Base-by-base conservation (phyloP, 2,888 invertebrate species). In the Matsumyia berberina region DNA sequence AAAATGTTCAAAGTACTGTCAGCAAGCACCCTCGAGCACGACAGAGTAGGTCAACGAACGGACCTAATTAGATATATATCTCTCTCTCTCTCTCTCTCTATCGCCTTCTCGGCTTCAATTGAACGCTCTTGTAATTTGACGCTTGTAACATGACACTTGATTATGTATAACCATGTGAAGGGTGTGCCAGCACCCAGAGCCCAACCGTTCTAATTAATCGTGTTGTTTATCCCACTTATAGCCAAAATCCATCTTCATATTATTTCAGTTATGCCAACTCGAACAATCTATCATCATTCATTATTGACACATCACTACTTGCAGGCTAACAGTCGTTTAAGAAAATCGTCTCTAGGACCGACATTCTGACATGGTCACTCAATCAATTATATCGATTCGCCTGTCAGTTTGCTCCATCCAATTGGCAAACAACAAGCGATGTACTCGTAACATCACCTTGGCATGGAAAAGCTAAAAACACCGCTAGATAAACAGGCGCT, bases 361-460 rank as follows among this genome's bases (percentile, higher is more conserved):
- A 6, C 15, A 24, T 19, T 19, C 24, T 11, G 39, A 39, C 24
- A 24, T 7, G 19, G 11, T n/a, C 46, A 31, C 72, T 35, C 33
- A 72, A 58, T 72, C 58, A 66, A 82, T 81, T 80, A 74, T 69
- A 74, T 78, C 60, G 82, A 78, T 78, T 49, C 29, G 62, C 46
- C 35, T 78, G 60, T 62, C 72, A 67, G 9, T 46, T 37, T 39
- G 39, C 19, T 57, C 31, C 24, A 15, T n/a, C 6, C n/a, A n/a
- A n/a, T 44, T n/a, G 17, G 39, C 70, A 49, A 72, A 60, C 2
- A 77, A 35, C 60, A 39, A 58, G 11, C 11, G 5, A 15, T 9
- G 31, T 42, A 3, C 19, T 39, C n/a, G 31, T 37, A 58, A 42
- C 0, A 33, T 49, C 19, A 77, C 60, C 60, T 62, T 62, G 58